phyloP scores from a whole-genome alignment of 2,797 vertebrate genomes.

The Manis crassicaudata region DNA sequence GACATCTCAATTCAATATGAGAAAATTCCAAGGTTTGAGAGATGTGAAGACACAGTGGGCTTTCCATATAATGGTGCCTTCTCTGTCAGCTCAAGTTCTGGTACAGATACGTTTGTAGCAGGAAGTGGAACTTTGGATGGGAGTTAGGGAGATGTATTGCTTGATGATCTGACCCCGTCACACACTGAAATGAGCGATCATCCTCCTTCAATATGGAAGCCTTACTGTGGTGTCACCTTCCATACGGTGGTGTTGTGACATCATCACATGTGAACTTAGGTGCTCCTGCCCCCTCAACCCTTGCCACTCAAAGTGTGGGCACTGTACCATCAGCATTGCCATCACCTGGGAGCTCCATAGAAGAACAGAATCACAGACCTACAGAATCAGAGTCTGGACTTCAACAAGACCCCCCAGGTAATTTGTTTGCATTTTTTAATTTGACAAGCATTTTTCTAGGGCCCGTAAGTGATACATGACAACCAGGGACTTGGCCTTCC shows the following conservation, averaged over 20 bases:
- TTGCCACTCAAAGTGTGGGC: neutral
- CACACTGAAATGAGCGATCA: neutral
- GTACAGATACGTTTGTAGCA: neutral
- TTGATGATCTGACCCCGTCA: neutral
- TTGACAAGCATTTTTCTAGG: neutral
- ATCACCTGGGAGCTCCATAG: neutral
- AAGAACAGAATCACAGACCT: neutral
- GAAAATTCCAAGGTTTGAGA: neutral
- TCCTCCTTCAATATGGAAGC: neutral
- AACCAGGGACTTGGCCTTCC: neutral
- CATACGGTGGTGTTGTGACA: fast-evolving
- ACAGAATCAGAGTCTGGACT: neutral
- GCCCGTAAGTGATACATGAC: fast-evolving
- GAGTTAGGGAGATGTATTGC: neutral
- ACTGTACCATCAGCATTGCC: neutral
- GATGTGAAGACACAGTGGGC: neutral
- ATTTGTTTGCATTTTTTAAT: neutral
- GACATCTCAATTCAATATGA: neutral
- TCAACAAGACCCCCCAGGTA: neutral
- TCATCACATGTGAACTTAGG: neutral
- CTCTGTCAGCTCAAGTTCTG: neutral
- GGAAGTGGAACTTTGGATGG: neutral
- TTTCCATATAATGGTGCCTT: neutral
- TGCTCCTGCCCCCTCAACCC: neutral
- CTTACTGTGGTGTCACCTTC: fast-evolving